Evolutionary conservation across 2,888 invertebrate genomes (phyloP), one percentile per base, ranked within the genome.

Genomic region (Eledone cirrhosa): DNA sequence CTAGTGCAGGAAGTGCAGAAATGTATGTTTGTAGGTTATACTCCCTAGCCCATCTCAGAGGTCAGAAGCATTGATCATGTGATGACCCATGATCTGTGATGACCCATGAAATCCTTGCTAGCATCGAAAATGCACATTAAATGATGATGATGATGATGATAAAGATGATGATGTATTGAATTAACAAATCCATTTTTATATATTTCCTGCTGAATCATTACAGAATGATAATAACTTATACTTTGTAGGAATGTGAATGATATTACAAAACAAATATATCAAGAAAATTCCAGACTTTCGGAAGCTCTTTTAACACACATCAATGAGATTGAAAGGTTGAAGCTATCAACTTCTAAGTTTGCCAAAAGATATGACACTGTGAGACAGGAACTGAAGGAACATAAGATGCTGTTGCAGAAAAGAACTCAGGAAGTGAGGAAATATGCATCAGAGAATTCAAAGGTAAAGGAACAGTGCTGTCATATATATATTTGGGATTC

Each of bases 241-340:
- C 41, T 41, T 41, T 41, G 11, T 41, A 41, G 41, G 31, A 90
- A 90, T 80, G 82, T 91, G 29, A 89, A 90, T 82, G 90, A 90
- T 78, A 89, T 90, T n/a, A 91, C 90, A n/a, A 86, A 89, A 78
- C 88, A 88, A 24, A 90, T 91, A 19, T 91, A 90, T 83, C 90
- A 90, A 80, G 91, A 91, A 81, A 91, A 91, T 83, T 88, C 90
- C 27, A 83, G 90, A 8, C 80, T 90, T 31, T 87, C 88, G 11
- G 90, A 90, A 81, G 88, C 90, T 0, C 81, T 90, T 65, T 86
- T 84, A 76, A 88, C 88, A 79, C 90, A 90, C 82, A 88, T 87
- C 84, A 86, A 87, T 78, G 90, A 90, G 79, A 89, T 87, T 14
- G 89, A 89, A 24, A 78, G 85, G 48, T 82, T 90, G 81, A 89